Conservation (phyloP, 2,797 vertebrate species). For the Natrix natrix region DNA sequence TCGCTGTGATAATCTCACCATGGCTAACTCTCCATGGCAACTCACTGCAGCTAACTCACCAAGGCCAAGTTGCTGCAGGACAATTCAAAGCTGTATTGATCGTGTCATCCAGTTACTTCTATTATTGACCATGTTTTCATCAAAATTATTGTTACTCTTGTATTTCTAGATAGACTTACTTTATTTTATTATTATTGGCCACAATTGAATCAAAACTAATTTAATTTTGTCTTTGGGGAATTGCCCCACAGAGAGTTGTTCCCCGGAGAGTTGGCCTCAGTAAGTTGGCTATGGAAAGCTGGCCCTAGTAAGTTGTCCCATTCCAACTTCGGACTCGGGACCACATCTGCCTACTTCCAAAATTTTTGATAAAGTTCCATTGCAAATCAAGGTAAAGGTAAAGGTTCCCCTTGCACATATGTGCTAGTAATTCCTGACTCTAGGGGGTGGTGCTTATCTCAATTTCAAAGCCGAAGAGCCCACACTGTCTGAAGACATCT, state of each 20-base stretch:
- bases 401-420: too few species aligned
- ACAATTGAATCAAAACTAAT: background rate
- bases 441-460: too few species aligned
- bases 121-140: background rate
- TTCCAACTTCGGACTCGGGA: background rate
- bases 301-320: background rate
- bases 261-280: background rate
- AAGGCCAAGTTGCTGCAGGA: background rate
- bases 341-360: background rate
- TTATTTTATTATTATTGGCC: background rate
- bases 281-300: background rate
- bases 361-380: background rate
- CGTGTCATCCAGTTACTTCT: background rate
- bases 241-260: background rate
- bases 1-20: background rate
- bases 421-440: too few species aligned
- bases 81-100: background rate
- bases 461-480: too few species aligned
- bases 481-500: too few species aligned
- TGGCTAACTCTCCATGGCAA: background rate
- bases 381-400: too few species aligned
- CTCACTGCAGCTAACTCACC: too few species aligned
- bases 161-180: background rate
- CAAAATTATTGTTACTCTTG: background rate
- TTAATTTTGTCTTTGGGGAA: background rate